Percentiles rank a stretch among this genome's conserved stretches.
phyloP scores from a whole-genome alignment of 2,888 invertebrate species.

The Cryptus armator region DNA sequence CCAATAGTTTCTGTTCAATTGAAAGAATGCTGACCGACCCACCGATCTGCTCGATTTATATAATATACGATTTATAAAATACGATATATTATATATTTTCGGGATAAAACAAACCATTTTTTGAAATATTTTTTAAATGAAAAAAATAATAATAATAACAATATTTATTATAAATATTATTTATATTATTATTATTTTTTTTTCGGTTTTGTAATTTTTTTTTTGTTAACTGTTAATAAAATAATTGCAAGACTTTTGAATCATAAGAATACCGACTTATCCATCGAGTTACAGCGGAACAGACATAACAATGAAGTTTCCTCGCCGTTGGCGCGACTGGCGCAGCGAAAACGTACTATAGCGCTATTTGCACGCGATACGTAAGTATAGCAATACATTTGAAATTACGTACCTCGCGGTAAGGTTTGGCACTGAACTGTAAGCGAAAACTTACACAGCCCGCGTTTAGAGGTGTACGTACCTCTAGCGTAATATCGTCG shows the following conservation, averaged over 20 bases:
- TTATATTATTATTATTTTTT: too few relatives aligned
- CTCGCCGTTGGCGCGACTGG: not conserved
- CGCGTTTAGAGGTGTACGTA: not conserved
- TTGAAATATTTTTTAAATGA: too few relatives aligned
- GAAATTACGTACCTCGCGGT: not conserved
- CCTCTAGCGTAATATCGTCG: not conserved
- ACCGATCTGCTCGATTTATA: not conserved
- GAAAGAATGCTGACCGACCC: not conserved
- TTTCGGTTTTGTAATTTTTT: too few relatives aligned
- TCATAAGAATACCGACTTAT: not conserved
- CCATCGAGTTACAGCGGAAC: not conserved
- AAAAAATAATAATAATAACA: too few relatives aligned
- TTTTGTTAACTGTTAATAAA: too few relatives aligned
- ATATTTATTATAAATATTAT: too few relatives aligned
- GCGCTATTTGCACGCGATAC: not conserved
- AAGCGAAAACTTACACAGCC: not conserved
- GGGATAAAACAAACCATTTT: too few relatives aligned
- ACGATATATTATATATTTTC: too few relatives aligned
- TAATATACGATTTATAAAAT: too few relatives aligned
- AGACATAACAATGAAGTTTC: not conserved
- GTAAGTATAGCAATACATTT: not conserved
- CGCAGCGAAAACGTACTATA: not conserved
- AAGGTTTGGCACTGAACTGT: constrained; percentile 3
- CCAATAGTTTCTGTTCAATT: not conserved
- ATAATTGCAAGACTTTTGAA: not conserved